Percentiles rank a stretch among this genome's conserved stretches.
Conservation (phyloP, 1,140 invertebrate genomes). For the Cherax quadricarinatus region DNA sequence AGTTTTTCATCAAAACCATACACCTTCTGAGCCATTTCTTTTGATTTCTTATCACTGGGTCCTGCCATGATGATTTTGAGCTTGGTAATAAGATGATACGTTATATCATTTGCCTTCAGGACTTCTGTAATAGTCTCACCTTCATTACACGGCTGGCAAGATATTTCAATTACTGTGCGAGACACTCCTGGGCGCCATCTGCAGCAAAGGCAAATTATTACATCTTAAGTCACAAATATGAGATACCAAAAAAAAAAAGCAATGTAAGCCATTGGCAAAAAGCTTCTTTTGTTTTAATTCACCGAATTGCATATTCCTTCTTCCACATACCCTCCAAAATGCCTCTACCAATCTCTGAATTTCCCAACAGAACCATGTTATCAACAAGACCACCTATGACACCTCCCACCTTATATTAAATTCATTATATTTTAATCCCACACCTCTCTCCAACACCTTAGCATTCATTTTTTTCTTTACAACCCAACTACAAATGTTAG, state of each 20-base stretch:
- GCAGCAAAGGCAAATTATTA: background rate
- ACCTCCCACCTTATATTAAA: no score
- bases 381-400: no score
- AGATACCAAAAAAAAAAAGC: background rate
- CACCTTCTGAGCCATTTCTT: slow-evolving; percentile 10
- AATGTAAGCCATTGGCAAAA: background rate
- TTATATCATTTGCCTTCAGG: slow-evolving; percentile 3
- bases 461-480: no score
- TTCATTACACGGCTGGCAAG: background rate
- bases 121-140: background rate
- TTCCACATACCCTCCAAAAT: no score
- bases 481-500: no score
- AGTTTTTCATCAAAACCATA: slow-evolving; percentile 29
- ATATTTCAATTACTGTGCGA: slow-evolving; percentile 12
- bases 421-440: no score
- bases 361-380: no score
- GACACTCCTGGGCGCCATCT: slow-evolving; percentile 31
- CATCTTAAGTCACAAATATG: background rate
- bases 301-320: background rate
- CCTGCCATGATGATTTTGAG: slow-evolving; percentile 16
- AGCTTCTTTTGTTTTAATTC: background rate
- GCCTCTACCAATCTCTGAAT: no score
- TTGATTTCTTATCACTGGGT: background rate
- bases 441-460: no score
- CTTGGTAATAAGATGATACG: slow-evolving; percentile 14